Evolutionary conservation across 2,888 invertebrate species (phyloP), one percentile per base, ranked within the genome.

Genomic region (Steromphala cineraria): DNA sequence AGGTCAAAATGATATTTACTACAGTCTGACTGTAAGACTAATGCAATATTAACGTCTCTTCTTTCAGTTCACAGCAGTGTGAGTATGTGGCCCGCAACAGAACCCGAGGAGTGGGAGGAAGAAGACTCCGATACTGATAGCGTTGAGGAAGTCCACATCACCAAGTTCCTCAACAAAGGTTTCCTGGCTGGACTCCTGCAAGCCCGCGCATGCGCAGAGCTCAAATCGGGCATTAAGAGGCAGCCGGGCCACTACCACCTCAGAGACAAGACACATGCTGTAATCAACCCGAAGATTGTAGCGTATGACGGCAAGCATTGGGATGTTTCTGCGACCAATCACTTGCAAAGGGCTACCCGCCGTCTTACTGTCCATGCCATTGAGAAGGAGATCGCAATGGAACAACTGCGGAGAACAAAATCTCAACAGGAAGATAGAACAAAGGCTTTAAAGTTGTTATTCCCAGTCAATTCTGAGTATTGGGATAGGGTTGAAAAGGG

Each of bases 211-310:
- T 75, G 80, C 19, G 36, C 75, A n/a, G 24, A 55, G 1, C 28
- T 28, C 8, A 74, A 78, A 17, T 36, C 21, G 4, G 80, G 81
- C 0, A 28, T 83, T 4, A 83, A 83, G 52, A 21, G 74, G 3
- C 83, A 83, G 31, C 81, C 83, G 0, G 81, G 83, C 0, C 80
- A 82, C 36, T 82, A 82, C 24, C 79, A 82, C 36, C 46, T 83
- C 19, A 79, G 78, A 52, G 81, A 83, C 40, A 56, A 75, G 17
- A 75, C 46, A 19, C 83, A 81, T 56, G 78, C 81, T 75, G 83
- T 78, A 17, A 17, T 80, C 19, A 62, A 31, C 2, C 28, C 74
- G 31, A 53, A 46, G 53, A 40, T 24, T 17, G 55, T n/a, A 3
- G 71, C 52, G 13, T 84, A 84, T 40, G 52, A 55, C 2, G 84